Conservation (phyloP, 2,113 vertebrate genomes). For the Herpailurus yagouaroundi region DNA sequence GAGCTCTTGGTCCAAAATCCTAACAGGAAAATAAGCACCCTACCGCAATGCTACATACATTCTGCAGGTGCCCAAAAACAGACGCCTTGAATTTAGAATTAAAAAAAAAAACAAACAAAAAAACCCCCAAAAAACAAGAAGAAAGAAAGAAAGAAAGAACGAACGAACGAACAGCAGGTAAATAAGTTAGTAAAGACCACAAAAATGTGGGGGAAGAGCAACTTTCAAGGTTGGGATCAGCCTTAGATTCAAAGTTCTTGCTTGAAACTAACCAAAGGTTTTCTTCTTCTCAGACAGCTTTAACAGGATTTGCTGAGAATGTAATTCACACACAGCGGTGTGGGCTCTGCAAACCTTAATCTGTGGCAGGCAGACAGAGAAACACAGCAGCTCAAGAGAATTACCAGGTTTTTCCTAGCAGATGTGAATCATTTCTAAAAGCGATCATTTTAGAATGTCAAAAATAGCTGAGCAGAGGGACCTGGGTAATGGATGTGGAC, state of each 20-base stretch:
- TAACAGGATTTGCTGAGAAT: conserved; percentile 44
- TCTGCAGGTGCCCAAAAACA: conserved; percentile 61
- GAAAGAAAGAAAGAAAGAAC: not conserved
- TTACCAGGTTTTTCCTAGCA: not conserved
- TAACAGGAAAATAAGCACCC: conserved; percentile 47
- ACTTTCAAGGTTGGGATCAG: conserved; percentile 48
- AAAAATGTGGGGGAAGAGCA: conserved; percentile 38
- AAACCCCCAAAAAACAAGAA: not conserved
- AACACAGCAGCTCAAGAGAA: conserved; percentile 20
- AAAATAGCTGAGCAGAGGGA: conserved; percentile 37
- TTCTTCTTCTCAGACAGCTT: conserved; percentile 35
- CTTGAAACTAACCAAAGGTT: conserved; percentile 17
- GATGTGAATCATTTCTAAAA: conserved; percentile 37
- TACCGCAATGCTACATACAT: not conserved
- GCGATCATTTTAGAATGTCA: conserved; percentile 34
- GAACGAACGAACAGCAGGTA: conserved; percentile 15
- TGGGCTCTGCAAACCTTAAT: conserved; percentile 45
- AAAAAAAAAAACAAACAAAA: not conserved
- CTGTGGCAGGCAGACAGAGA: not conserved
- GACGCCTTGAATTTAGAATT: conserved; percentile 71
- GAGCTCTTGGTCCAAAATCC: conserved; percentile 77
- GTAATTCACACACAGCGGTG: conserved; percentile 47
- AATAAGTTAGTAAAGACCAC: conserved; percentile 72
- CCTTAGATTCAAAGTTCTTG: conserved; percentile 54
- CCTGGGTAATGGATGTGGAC: not conserved